Evolutionary conservation across 2,888 invertebrate species (phyloP).

Genomic region (Pollenia amentaria): DNA sequence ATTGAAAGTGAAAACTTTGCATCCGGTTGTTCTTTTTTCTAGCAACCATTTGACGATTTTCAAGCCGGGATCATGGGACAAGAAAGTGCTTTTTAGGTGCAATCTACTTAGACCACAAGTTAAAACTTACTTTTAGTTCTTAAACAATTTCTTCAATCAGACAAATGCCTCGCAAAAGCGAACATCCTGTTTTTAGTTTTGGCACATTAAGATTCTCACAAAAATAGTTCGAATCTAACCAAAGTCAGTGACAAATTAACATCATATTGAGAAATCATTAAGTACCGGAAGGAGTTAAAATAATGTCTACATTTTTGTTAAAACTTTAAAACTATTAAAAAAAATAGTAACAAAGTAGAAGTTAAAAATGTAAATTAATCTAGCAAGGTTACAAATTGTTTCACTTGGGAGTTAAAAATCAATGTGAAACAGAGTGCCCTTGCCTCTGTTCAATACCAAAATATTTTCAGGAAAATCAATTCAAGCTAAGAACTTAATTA

Average conservation of each 20-base stretch:
- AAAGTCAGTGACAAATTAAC: slow-evolving; percentile 81
- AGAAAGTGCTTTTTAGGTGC: slow-evolving; percentile 53
- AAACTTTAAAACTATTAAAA: slow-evolving; percentile 65
- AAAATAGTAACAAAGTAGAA: slow-evolving; percentile 33
- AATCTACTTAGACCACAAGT: not conserved
- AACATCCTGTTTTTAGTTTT: slow-evolving; percentile 76
- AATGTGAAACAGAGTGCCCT: slow-evolving; percentile 78
- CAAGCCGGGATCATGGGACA: not conserved
- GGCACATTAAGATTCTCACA: slow-evolving; percentile 77
- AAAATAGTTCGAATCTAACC: slow-evolving; percentile 82
- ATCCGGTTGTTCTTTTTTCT: slow-evolving; percentile 58
- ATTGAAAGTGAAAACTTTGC: slow-evolving; percentile 68
- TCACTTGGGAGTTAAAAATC: slow-evolving; percentile 67
- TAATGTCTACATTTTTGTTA: slow-evolving; percentile 20
- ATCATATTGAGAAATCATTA: slow-evolving; percentile 76
- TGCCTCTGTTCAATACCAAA: not conserved
- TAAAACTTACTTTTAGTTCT: not conserved
- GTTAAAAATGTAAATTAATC: slow-evolving; percentile 58
- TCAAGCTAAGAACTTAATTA: no score
- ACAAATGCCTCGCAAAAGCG: slow-evolving; percentile 77
- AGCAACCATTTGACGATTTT: slow-evolving; percentile 70
- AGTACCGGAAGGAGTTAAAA: not conserved
- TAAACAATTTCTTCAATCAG: slow-evolving; percentile 69
- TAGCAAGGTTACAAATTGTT: slow-evolving; percentile 76
- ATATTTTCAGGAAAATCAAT: no score